Conservation (phyloP, 2,113 vertebrate genomes). For the Dendrocopos noguchii region DNA sequence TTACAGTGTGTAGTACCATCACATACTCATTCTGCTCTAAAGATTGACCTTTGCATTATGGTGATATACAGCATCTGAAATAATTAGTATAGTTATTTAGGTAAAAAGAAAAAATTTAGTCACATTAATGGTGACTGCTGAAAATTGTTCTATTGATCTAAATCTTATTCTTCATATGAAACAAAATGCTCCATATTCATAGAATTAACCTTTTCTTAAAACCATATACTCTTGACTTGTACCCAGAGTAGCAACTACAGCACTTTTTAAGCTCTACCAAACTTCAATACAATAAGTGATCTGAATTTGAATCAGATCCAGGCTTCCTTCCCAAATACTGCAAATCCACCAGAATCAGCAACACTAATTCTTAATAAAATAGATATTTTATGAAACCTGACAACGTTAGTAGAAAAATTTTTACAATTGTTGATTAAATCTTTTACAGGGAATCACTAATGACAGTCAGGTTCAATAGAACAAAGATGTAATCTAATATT, state of each 20-base stretch:
- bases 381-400: constrained; percentile 70
- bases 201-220: background rate
- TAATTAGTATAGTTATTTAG: background rate
- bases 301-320: constrained; percentile 29
- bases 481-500: constrained; percentile 69
- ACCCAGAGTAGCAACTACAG: background rate
- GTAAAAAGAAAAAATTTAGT: background rate
- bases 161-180: background rate
- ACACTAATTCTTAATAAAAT: constrained; percentile 70
- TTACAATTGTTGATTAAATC: constrained; percentile 44
- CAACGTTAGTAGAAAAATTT: constrained; percentile 58
- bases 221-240: background rate
- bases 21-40: background rate
- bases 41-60: background rate
- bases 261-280: constrained; percentile 2
- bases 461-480: constrained; percentile 69
- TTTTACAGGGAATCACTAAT: constrained; percentile 58
- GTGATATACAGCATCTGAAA: background rate
- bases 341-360: background rate
- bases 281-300: constrained; percentile 7
- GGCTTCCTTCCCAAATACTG: background rate
- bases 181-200: background rate
- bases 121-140: background rate
- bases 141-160: background rate
- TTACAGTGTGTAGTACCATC: background rate